Percentiles rank a stretch among this genome's conserved stretches.
These are phyloP conservation scores for Phylloscopus trochiloides DNA, from an alignment of 2,113 vertebrate genomes.

Conservation along the genomic window DNA sequence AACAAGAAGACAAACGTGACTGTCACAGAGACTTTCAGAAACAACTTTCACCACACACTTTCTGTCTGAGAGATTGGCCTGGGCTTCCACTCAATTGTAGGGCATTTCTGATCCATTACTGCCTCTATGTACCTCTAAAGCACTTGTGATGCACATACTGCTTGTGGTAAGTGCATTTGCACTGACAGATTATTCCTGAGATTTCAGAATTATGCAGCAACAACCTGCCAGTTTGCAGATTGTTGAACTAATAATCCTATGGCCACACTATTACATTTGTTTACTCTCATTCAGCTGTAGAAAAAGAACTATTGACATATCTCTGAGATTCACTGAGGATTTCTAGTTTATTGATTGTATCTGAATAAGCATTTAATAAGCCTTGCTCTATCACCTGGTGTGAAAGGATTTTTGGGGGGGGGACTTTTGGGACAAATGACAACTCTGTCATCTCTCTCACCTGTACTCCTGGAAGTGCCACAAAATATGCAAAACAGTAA, in stretches of 20 bases:
- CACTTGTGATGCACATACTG: background rate
- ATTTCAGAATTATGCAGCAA: conserved; percentile 1
- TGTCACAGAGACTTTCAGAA: background rate
- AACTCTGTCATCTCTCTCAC: background rate
- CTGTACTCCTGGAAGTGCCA: background rate
- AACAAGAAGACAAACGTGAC: background rate
- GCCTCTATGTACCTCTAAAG: background rate
- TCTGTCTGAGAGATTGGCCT: background rate
- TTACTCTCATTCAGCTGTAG: background rate
- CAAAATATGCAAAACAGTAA: background rate
- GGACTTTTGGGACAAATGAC: background rate
- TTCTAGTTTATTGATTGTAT: background rate
- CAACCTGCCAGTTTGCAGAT: background rate
- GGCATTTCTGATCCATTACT: background rate
- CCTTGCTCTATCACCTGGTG: background rate
- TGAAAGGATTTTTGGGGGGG: background rate
- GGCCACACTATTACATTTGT: background rate
- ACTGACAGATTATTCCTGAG: background rate
- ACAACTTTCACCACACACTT: fast-evolving
- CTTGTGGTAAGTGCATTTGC: background rate
- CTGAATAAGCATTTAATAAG: background rate
- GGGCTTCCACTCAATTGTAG: background rate
- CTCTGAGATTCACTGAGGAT: background rate
- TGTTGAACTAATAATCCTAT: background rate
- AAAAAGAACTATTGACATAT: background rate